Percentiles rank a stretch among this genome's conserved stretches.
Conservation (phyloP, 2,888 invertebrate genomes). For the Xanthostigma xanthostigma region DNA sequence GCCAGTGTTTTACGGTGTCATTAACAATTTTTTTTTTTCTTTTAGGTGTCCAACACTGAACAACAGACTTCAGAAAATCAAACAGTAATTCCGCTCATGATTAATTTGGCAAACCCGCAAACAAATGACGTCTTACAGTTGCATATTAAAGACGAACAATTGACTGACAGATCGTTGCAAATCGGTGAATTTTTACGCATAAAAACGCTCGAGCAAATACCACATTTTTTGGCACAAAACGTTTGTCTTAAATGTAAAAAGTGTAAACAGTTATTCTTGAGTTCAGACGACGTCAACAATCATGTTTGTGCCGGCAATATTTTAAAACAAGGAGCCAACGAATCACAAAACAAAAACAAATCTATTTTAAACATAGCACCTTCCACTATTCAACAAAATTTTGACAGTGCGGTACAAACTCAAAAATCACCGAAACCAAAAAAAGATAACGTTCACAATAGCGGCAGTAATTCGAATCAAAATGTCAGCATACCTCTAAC, state of each 20-base stretch:
- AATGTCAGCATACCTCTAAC: no score
- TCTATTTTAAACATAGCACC: no score
- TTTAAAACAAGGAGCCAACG: no score
- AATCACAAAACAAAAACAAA: no score
- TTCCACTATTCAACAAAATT: no score
- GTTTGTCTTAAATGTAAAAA: slow-evolving; percentile 4
- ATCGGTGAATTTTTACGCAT: background rate
- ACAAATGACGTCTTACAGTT: slow-evolving; percentile 1
- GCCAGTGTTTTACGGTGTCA: background rate
- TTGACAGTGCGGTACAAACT: background rate
- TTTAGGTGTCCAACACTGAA: slow-evolving; percentile 1
- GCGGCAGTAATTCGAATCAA: no score
- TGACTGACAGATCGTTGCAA: background rate
- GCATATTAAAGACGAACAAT: slow-evolving; percentile 3
- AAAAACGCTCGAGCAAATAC: slow-evolving; percentile 4
- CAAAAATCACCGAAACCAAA: slow-evolving; percentile 1
- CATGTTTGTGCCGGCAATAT: background rate
- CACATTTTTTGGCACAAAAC: slow-evolving; percentile 3
- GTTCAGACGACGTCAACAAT: slow-evolving; percentile 1
- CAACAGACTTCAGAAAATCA: slow-evolving; percentile 23
- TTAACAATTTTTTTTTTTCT: slow-evolving; percentile 1
- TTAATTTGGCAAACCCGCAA: slow-evolving; percentile 4
- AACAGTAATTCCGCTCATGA: slow-evolving; percentile 24
- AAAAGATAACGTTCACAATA: background rate
- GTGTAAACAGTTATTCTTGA: slow-evolving; percentile 3